Conservation (phyloP, 2,113 vertebrate species). For the Montifringilla adamsi region DNA sequence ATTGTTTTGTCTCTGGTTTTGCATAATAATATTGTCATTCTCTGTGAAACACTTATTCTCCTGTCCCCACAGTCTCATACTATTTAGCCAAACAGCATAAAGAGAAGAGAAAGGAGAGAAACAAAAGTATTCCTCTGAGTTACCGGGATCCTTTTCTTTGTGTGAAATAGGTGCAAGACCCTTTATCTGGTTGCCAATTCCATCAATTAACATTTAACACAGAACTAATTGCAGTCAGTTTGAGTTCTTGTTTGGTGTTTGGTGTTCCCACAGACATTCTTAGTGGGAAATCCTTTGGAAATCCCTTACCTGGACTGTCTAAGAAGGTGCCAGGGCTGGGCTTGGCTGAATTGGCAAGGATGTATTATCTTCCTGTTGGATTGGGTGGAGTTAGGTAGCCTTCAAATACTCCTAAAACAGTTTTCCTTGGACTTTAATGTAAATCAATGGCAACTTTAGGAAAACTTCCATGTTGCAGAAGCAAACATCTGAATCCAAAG, state of each 20-base stretch:
- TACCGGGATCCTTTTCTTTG: not conserved
- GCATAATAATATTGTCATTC: not conserved
- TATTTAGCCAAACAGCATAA: not conserved
- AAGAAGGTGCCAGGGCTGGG: not conserved
- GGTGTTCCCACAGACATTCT: not conserved
- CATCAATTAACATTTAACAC: not conserved
- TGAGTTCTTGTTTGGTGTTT: not conserved
- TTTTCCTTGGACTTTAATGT: not conserved
- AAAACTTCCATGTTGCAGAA: not conserved
- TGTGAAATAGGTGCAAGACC: not conserved
- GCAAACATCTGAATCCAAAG: not conserved
- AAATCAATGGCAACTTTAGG: not conserved
- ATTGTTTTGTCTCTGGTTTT: not conserved
- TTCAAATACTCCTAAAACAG: not conserved
- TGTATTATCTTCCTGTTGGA: rapidly evolving
- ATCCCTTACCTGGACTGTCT: not conserved
- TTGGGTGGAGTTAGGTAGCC: not conserved
- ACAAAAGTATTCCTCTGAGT: not conserved
- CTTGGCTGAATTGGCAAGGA: rapidly evolving
- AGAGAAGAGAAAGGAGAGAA: not conserved
- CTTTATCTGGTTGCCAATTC: not conserved
- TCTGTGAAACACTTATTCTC: not conserved
- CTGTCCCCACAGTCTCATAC: not conserved
- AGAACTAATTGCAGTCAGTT: not conserved
- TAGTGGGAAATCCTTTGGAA: not conserved